Evolutionary conservation across 1,140 invertebrate genomes (phyloP), one percentile per base, ranked within the genome.

Genomic region (Antheraea pernyi): DNA sequence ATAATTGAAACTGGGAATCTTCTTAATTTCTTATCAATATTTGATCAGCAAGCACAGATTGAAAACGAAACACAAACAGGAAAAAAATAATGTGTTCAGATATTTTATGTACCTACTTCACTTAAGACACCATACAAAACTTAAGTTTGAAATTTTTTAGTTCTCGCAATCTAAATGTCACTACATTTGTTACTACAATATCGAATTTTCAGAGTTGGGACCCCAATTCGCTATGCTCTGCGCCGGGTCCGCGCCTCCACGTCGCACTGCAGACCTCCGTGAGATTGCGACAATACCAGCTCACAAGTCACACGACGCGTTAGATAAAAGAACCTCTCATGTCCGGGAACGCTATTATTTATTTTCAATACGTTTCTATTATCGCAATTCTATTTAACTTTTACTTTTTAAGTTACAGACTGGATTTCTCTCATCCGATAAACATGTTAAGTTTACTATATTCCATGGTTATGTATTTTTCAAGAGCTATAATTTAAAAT

Each of bases 301-400:
- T 53, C 46, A 53, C 46, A 53, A 73, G 69, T 64, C 68, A 59
- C 61, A 69, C 68, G 60, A 59, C 68, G 58, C 66, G 78, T 78
- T 85, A 82, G 80, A 80, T 84, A 81, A 82, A 80, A 85, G 80
- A 83, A 81, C 82, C 77, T 76, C 71, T 65, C 22, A 30, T 65
- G 36, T 53, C 19, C 64, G 73, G 42, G 68, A 59, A 37, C 16
- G 65, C 66, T 73, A 64, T 75, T 76, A 75, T 78, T 77, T 83
- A 74, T 83, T 78, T 78, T 77, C 77, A 75, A 78, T 80, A 76
- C 73, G 69, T 74, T 77, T 81, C 77, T 74, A 74, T 72, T 63
- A 19, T 39, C 46, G 16, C 46, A 53, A 53, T 53, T 13, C 7
- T 13, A 13, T 16, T 13, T 13, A 9, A 53, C 46, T 53, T 53